These are phyloP conservation scores for Calonectris borealis DNA, from an alignment of 2,113 vertebrate species.

Conservation along the genomic window DNA sequence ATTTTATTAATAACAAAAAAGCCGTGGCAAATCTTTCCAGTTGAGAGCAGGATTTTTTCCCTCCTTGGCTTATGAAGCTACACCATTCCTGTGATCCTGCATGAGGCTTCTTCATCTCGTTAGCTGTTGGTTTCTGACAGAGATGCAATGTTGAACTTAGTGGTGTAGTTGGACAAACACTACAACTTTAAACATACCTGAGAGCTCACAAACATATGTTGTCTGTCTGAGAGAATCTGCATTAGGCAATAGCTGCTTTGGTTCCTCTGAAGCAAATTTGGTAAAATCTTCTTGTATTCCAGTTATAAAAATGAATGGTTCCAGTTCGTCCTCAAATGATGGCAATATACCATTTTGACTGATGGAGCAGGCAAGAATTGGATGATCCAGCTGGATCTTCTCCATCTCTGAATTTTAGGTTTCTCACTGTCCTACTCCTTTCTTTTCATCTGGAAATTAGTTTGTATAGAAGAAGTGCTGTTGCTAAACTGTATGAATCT, in stretches of 20 bases:
- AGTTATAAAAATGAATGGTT: neutral
- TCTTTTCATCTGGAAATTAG: neutral
- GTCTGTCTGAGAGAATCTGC: neutral
- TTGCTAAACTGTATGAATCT: neutral
- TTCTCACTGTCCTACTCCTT: neutral
- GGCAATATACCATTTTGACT: neutral
- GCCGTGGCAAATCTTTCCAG: neutral
- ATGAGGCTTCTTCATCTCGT: neutral
- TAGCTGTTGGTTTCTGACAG: neutral
- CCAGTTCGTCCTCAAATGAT: neutral
- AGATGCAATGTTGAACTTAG: neutral
- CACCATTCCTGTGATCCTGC: neutral
- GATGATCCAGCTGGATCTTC: neutral
- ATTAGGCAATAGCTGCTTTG: neutral
- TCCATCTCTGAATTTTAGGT: neutral
- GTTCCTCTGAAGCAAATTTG: neutral
- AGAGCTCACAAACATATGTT: neutral
- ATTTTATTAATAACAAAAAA: neutral
- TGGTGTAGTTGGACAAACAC: neutral
- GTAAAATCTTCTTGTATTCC: neutral
- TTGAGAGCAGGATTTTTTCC: neutral
- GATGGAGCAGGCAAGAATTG: neutral
- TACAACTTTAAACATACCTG: neutral
- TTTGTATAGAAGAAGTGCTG: neutral
- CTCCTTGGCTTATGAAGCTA: neutral